Conservation (phyloP, 2,888 invertebrate genomes). For the Eudasyphora cyanicolor region DNA sequence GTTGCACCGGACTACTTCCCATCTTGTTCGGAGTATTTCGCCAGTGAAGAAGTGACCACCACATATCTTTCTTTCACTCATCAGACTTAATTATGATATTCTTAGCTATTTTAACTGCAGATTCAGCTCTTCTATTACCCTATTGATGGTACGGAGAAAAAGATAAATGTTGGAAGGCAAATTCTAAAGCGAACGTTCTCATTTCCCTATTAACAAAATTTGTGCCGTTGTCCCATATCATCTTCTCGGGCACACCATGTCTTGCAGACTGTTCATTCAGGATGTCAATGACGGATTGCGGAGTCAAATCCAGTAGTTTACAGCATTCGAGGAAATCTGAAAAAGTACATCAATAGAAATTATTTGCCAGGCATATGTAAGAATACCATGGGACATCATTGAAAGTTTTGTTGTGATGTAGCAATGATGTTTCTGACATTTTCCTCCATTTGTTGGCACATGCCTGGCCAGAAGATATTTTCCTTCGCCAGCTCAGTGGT, state of each 20-base stretch:
- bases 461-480: too few relatives aligned
- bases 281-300: too few relatives aligned
- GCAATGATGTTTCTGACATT: neutral
- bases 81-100: neutral
- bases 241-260: neutral
- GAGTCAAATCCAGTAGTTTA: too few relatives aligned
- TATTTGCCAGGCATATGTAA: neutral
- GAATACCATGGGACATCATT: constrained; percentile 4
- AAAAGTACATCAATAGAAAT: constrained; percentile 30
- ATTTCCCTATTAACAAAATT: constrained; percentile 28
- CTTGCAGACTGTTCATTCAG: constrained; percentile 7
- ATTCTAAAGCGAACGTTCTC: neutral
- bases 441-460: too few relatives aligned
- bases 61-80: neutral
- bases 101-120: constrained; percentile 30
- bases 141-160: constrained; percentile 25
- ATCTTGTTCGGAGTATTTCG: constrained; percentile 9
- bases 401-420: constrained; percentile 12
- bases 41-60: too few relatives aligned
- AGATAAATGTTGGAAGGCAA: constrained; percentile 19
- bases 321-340: constrained; percentile 17
- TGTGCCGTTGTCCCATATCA: constrained; percentile 20
- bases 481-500: neutral
- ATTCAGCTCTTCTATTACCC: constrained; percentile 1
- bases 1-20: neutral